Evolutionary conservation across 1,140 invertebrate genomes (phyloP).

Genomic region (Eumaeus atala): DNA sequence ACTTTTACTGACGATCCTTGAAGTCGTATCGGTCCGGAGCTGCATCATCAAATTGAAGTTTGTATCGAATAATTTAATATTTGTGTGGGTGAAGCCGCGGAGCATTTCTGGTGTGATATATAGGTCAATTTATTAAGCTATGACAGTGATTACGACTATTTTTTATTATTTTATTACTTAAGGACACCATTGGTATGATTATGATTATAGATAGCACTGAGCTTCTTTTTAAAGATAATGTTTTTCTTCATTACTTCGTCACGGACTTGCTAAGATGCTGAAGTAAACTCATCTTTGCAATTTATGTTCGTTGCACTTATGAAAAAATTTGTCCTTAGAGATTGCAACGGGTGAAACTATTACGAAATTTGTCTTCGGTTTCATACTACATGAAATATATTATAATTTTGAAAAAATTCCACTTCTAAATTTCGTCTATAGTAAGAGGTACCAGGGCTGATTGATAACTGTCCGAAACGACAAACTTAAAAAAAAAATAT

Average conservation of each 20-base stretch:
- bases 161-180: background rate
- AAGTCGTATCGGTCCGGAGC: too few species aligned
- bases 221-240: background rate
- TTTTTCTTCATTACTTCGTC: slow-evolving; percentile 3
- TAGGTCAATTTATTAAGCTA: background rate
- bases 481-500: too few species aligned
- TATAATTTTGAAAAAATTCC: too few species aligned
- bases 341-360: background rate
- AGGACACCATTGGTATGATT: background rate
- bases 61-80: background rate
- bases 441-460: too few species aligned
- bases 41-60: too few species aligned
- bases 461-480: too few species aligned
- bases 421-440: too few species aligned
- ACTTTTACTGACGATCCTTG: too few species aligned
- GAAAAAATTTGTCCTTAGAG: slow-evolving; percentile 6
- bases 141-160: background rate
- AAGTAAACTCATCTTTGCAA: background rate
- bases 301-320: slow-evolving; percentile 4
- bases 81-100: background rate
- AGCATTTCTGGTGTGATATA: background rate
- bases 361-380: background rate
- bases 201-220: background rate
- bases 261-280: background rate
- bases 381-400: background rate